These are phyloP conservation scores for Peucedramus taeniatus DNA, from an alignment of 2,113 vertebrate genomes.

Conservation along the genomic window DNA sequence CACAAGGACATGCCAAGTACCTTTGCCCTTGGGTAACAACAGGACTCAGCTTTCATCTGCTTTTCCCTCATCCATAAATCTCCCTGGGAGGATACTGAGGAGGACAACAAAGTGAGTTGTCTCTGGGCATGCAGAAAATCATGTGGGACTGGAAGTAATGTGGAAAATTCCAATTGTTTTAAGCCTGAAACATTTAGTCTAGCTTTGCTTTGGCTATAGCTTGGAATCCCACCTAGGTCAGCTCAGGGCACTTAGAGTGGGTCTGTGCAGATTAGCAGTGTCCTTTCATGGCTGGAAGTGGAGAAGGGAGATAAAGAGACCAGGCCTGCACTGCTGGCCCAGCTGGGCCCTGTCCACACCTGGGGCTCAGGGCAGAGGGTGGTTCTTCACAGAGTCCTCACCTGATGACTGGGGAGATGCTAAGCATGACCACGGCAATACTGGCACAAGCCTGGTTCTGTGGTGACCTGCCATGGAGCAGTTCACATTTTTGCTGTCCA, in stretches of 20 bases:
- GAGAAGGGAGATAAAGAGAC: not conserved
- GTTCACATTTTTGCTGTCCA: not conserved
- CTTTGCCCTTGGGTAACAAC: not conserved
- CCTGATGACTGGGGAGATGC: accelerated
- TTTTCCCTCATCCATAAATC: not conserved
- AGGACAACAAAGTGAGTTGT: not conserved
- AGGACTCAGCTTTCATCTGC: not conserved
- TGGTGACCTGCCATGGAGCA: not conserved
- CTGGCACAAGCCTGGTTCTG: not conserved
- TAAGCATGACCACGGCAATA: not conserved
- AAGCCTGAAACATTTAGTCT: not conserved
- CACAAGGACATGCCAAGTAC: not conserved
- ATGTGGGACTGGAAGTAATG: not conserved
- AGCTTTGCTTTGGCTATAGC: not conserved
- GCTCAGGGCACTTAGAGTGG: not conserved
- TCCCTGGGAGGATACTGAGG: not conserved
- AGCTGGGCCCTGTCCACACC: not conserved
- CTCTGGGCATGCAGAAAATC: not conserved
- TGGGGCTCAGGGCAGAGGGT: not conserved
- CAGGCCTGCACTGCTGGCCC: accelerated
- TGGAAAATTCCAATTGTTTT: not conserved
- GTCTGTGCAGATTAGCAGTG: not conserved
- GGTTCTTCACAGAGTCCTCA: not conserved
- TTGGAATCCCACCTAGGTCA: not conserved
- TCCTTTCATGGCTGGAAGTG: not conserved